Conservation (phyloP, 1,140 invertebrate species). For the Aphis gossypii region DNA sequence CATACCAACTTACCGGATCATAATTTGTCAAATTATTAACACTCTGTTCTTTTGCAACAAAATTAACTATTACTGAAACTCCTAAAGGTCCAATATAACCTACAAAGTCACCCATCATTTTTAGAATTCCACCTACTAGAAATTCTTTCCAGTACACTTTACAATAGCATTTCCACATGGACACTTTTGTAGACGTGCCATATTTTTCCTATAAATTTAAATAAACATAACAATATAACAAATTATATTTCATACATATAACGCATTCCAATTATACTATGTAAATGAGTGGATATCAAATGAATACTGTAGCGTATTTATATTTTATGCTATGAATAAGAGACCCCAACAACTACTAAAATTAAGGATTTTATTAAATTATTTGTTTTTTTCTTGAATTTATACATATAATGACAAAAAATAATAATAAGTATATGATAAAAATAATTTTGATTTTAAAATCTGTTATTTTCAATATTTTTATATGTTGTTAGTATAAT, state of each 20-base stretch:
- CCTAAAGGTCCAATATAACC: conserved; percentile 80
- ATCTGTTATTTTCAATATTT: no score
- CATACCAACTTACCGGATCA: neutral
- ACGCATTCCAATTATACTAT: no score
- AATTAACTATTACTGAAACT: conserved; percentile 77
- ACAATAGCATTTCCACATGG: conserved; percentile 75
- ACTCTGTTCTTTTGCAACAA: conserved; percentile 65
- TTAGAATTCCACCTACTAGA: conserved; percentile 75
- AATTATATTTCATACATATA: neutral
- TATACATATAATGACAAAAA: no score
- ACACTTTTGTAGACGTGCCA: conserved; percentile 61
- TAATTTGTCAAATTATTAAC: neutral
- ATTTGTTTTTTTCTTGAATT: no score
- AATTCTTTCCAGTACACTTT: conserved; percentile 77
- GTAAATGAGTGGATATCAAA: no score
- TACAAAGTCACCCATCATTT: conserved; percentile 79
- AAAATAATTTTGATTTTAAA: no score
- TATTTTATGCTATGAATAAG: no score
- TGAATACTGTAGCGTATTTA: no score
- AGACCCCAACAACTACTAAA: no score
- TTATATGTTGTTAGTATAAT: no score
- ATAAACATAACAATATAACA: neutral
- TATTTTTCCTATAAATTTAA: conserved; percentile 34
- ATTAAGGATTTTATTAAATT: no score
- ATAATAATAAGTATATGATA: no score